Evolutionary conservation across 2,888 invertebrate genomes (phyloP).

Genomic region (Aspidapion aeneum): DNA sequence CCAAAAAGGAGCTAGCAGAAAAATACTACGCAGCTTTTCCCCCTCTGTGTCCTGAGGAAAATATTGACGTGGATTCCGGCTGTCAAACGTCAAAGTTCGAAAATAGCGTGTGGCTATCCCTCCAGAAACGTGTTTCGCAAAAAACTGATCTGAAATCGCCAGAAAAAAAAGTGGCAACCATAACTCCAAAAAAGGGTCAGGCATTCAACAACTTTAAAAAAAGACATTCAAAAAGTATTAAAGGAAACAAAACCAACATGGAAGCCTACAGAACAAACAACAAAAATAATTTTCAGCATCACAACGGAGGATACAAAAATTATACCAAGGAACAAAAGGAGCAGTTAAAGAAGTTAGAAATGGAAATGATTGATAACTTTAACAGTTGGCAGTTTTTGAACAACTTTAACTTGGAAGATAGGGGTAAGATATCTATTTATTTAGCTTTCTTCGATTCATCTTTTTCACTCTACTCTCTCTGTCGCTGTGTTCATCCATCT

Average conservation of each 20-base stretch:
- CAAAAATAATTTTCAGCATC: constrained; percentile 29
- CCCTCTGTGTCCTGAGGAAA: constrained; percentile 40
- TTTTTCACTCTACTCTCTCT: too few species aligned
- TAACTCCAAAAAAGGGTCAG: background rate
- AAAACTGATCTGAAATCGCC: background rate
- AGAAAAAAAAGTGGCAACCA: background rate
- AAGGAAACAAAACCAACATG: constrained; percentile 16
- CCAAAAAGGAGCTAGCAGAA: constrained; percentile 65
- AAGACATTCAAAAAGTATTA: constrained; percentile 12
- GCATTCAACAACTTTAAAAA: background rate
- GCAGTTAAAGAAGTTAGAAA: background rate
- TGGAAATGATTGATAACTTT: constrained; percentile 43
- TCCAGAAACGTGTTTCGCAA: too few species aligned
- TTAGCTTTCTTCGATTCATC: too few species aligned
- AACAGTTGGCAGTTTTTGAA: constrained; percentile 55
- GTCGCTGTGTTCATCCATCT: too few species aligned
- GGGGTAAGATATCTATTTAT: constrained; percentile 7
- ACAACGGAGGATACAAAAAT: constrained; percentile 24
- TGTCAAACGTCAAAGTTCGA: background rate
- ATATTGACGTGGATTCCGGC: background rate
- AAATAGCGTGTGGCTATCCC: background rate
- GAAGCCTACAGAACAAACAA: constrained; percentile 20
- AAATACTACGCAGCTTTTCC: constrained; percentile 78
- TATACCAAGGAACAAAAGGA: background rate
- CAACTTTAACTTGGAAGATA: constrained; percentile 29